These are phyloP conservation scores for Sinotaia quadrata DNA, from an alignment of 2,888 invertebrate species.

Conservation along the genomic window DNA sequence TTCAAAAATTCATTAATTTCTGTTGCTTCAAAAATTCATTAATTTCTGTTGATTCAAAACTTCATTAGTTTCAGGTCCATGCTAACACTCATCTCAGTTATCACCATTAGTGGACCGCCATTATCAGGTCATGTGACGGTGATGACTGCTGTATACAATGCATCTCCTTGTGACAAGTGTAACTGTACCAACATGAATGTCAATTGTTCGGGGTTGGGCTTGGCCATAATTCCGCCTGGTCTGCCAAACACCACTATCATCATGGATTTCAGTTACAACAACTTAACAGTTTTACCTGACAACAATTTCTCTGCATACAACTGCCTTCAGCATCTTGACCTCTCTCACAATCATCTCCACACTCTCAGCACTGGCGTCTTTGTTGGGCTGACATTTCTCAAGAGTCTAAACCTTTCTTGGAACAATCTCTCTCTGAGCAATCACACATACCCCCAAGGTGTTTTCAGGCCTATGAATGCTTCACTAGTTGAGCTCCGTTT, in stretches of 20 bases:
- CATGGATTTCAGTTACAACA: conserved; percentile 7
- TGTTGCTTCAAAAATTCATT: too few relatives aligned
- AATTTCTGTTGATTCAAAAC: too few relatives aligned
- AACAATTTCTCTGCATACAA: conserved; percentile 1
- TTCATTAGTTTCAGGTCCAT: too few relatives aligned
- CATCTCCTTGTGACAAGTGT: too few relatives aligned
- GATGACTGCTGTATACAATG: too few relatives aligned
- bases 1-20: too few relatives aligned
- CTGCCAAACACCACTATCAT: neutral
- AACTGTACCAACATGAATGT: too few relatives aligned
- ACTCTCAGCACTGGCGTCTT: neutral
- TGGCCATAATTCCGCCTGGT: neutral
- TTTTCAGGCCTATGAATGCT: neutral
- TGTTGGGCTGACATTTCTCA: conserved; percentile 6
- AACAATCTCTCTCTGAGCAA: conserved; percentile 15
- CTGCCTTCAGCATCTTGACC: conserved; percentile 9
- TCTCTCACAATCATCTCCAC: conserved; percentile 16
- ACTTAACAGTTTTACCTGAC: neutral
- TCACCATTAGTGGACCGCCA: too few relatives aligned
- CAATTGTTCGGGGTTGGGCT: neutral
- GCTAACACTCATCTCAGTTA: too few relatives aligned
- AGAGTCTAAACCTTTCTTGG: conserved; percentile 5
- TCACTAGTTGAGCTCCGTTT: conserved; percentile 4
- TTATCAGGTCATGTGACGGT: too few relatives aligned
- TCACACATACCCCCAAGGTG: neutral